Base-by-base conservation (phyloP, 2,797 vertebrate species). In the Gadopsis marmoratus region DNA sequence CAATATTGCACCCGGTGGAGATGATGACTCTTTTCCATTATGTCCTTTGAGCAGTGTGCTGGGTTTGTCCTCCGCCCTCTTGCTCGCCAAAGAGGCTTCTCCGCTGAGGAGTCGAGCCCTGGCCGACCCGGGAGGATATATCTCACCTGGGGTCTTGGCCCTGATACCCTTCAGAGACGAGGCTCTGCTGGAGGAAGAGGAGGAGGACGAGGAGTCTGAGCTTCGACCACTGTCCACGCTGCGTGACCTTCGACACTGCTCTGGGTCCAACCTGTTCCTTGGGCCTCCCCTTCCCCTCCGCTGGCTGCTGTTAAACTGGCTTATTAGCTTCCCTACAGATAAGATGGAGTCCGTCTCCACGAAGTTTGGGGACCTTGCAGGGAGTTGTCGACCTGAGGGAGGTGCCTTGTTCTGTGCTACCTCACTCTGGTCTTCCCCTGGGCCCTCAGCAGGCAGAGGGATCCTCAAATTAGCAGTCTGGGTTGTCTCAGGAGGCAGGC, bases 271-370 rank as follows among this genome's bases (percentile, higher is more conserved):
- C 65, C 96, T 91, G 74, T 92, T 96, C 70, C 97, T 95, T 12
- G 95, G 96, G 14, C 96, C 96, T 3, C 93, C 90, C 61, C 97
- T 92, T 31, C 97, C 96, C 65, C 96, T 95, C 78, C 93, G 94
- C 78, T 95, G 96, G 78, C 92, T 89, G 72, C 93, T 94, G 90
- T 98, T 97, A 85, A 98, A 98, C 74, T 96, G 97, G 72, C 96
- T 96, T 73, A 98, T 99, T 13, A 98, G 89, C 79, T 95, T 95
- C 65, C 97, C 97, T 4, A 98, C 97, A 4, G 95, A 96, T 23
- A 96, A 72, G 64, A 97, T 95, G 1, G 96, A 95, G 14, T 96
- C 97, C 0, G 96, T 95, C 35, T 98, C 97, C 94, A 81, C 96
- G 74, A 50, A 0, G 95, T 96, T 81, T 91, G 88, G 86, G 50